Percentiles rank a stretch among this genome's conserved stretches.
These are phyloP conservation scores for Gobius niger DNA, from an alignment of 2,113 vertebrate species.

Conservation along the genomic window DNA sequence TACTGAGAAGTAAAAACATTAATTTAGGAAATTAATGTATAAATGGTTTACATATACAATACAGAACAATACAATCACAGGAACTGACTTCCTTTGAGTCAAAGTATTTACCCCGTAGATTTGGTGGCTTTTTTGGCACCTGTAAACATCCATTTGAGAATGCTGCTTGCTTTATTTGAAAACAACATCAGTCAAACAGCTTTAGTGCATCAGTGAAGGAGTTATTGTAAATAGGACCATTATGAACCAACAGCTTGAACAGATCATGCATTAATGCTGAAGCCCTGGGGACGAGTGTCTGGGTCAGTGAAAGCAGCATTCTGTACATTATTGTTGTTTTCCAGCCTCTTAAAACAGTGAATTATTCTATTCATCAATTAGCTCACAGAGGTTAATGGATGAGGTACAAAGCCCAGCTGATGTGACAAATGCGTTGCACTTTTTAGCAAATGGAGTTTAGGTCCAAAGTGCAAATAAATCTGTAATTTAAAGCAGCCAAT, in stretches of 20 bases:
- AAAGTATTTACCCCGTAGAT: too few relatives aligned
- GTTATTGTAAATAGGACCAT: constrained; percentile 43
- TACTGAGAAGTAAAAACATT: too few relatives aligned
- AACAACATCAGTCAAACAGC: not conserved
- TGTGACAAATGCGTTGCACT: constrained; percentile 35
- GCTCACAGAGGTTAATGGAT: constrained; percentile 70
- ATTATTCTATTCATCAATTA: constrained; percentile 83
- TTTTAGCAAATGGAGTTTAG: not conserved
- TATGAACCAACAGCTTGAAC: constrained; percentile 42
- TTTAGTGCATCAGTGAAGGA: constrained; percentile 21
- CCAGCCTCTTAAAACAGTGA: constrained; percentile 83
- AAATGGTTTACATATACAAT: too few relatives aligned
- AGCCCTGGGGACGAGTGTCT: constrained; percentile 37
- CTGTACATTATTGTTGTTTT: constrained; percentile 47
- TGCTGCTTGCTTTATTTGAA: not conserved
- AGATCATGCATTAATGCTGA: constrained; percentile 51
- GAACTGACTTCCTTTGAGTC: too few relatives aligned
- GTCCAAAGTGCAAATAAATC: not conserved
- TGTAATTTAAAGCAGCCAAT: not conserved
- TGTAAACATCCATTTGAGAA: not conserved
- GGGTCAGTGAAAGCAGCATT: constrained; percentile 39
- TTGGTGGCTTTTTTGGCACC: too few relatives aligned
- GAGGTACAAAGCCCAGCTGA: constrained; percentile 82
- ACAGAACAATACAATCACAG: too few relatives aligned
- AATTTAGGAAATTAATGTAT: too few relatives aligned